Evolutionary conservation across 2,888 invertebrate species (phyloP), one percentile per base, ranked within the genome.

Genomic region (Andricus quercusramuli): DNA sequence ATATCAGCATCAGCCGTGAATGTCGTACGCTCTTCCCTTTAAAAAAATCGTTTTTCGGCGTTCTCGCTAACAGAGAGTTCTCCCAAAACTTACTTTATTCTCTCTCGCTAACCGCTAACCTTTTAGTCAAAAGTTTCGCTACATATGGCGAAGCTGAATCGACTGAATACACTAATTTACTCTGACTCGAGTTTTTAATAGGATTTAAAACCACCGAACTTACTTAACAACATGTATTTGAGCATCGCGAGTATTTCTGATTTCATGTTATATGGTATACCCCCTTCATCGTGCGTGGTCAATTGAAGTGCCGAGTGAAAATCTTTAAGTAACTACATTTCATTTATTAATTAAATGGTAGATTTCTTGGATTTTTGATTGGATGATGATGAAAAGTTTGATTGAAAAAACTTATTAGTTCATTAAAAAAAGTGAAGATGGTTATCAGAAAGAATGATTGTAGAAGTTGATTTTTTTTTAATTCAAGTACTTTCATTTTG

Each of bases 211-310:
- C 56, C 51, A 32, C 51, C 29, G 11, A 74, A 74, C 74, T 70
- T 56, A 70, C 51, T 51, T 51, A 13, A 51, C 74, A 56, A 74
- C 56, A 74, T 51, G 74, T 13, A 74, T 56, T 67, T 74, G 74
- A 74, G 74, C 74, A 56, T 74, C 56, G 32, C 74, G 32, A 74
- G 56, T 74, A 56, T 74, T 56, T 74, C 32, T 74, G 51, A 74
- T 32, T 56, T 32, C 59, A 56, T 20, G 59, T 37, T 74, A 56
- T 74, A 64, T 15, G 29, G 1, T n/a, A n/a, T n/a, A n/a, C 17
- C 64, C 8, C 17, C 29, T 15, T 29, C 29, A 29, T 25, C 64
- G 64, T 25, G 64, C 64, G 64, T 64, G 15, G 6, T 64, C 29
- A 64, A 29, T 64, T 29, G 29, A 64, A 64, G 17, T 64, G 25